Percentiles rank a stretch among this genome's conserved stretches.
These are phyloP conservation scores for Stenodema calcarata DNA, from an alignment of 2,888 invertebrate genomes.

Conservation along the genomic window DNA sequence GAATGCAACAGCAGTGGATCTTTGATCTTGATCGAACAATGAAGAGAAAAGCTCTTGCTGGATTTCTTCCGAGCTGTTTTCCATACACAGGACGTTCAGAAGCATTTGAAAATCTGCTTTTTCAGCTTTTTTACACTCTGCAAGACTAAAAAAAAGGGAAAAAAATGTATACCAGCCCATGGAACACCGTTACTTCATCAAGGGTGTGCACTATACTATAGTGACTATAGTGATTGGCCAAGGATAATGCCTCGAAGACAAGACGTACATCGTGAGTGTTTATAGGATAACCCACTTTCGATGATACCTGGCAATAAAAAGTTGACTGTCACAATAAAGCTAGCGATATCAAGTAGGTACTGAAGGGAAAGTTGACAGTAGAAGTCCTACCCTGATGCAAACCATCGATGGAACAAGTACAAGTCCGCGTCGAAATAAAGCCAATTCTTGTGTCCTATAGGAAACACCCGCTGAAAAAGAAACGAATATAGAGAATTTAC, in stretches of 20 bases:
- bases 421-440: constrained; percentile 24
- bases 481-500: too few species aligned
- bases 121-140: neutral
- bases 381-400: neutral
- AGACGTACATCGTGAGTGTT: too few species aligned
- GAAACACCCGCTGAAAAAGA: constrained; percentile 8
- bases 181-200: too few species aligned
- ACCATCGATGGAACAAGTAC: constrained; percentile 25
- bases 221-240: too few species aligned
- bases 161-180: too few species aligned
- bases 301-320: too few species aligned
- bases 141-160: too few species aligned
- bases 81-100: constrained; percentile 28
- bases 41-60: constrained; percentile 26
- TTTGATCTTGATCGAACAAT: constrained; percentile 12
- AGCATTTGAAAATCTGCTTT: constrained; percentile 17
- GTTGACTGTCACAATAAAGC: too few species aligned
- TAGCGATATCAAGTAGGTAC: too few species aligned
- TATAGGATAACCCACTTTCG: too few species aligned
- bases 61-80: constrained; percentile 32
- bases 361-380: neutral
- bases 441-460: constrained; percentile 28
- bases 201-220: too few species aligned
- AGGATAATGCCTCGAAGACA: too few species aligned
- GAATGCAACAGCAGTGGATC: neutral